Base-by-base conservation (phyloP, 2,888 invertebrate genomes). In the Drosophila nr. perissopoda region DNA sequence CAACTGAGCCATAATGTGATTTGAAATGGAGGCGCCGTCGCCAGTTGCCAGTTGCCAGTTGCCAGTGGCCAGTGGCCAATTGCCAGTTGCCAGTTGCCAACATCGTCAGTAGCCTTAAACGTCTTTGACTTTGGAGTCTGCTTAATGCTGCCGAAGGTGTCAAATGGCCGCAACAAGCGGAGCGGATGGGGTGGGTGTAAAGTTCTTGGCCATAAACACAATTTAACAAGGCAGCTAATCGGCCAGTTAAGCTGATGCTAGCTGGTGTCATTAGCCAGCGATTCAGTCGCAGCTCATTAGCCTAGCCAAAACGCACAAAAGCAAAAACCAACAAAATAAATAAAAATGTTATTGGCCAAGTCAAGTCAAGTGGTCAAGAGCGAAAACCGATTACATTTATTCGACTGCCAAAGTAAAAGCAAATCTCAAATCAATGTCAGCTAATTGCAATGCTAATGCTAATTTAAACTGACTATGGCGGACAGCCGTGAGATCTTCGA, bases 11-110 rank as follows among this genome's bases (percentile, higher is more conserved):
- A 84, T 87, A 78, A 83, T 85, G 83, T 84, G 83, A 87, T 84
- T 84, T 81, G 83, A 81, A 83, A 85, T 85, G 81, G 81, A 85
- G 84, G 82, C 78, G 86, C 86, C 84, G 86, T 86, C 86, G 57
- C 38, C 62, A 31, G 66, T 48, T 31, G 53, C 53, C 18, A 36
- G 33, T 53, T 34, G 31, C 46, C 18, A 25, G 25, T 29, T n/a
- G 49, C 25, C 0, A 38, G 53, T 25, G 21, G 21, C 21, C 16
- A 21, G 21, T 21, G 21, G 31, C 46, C 18, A 25, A 18, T 29
- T 11, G 49, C 25, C 0, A 38, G 53, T 25, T 8, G 21, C 21
- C 16, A 34, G 52, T 53, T 54, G 57, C 29, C 40, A 56, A 57
- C 57, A 57, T 57, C 16, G 40, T 42, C 40, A 10, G 16, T 21